A percentile compares a stretch with the other conserved stretches of the same genome.
Evolutionary conservation across 2,113 vertebrate genomes (phyloP).

Genomic region (Ursus arctos): DNA sequence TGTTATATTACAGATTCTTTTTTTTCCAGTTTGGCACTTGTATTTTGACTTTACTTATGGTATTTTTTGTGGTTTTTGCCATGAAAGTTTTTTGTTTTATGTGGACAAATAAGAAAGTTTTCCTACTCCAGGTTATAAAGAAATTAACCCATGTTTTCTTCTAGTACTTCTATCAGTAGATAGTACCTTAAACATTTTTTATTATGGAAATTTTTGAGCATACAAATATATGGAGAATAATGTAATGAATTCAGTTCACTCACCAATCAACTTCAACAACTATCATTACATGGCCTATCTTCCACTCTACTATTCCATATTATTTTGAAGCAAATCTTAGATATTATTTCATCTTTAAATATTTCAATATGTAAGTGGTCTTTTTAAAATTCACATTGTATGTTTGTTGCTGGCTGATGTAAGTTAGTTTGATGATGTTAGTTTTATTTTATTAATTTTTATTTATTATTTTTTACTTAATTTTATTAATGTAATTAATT

Average conservation of each 20-base stretch:
- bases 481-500: conserved; percentile 42
- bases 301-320: background rate
- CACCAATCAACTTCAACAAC: background rate
- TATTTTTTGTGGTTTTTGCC: background rate
- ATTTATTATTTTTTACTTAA: background rate
- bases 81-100: conserved; percentile 2
- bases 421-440: background rate
- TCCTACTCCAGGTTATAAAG: background rate
- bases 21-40: background rate
- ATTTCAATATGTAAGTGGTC: background rate
- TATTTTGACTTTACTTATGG: background rate
- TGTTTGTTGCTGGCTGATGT: conserved; percentile 2
- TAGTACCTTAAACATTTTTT: background rate
- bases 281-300: background rate
- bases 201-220: background rate
- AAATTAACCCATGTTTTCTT: conserved; percentile 10
- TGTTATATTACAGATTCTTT: background rate
- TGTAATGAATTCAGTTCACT: background rate
- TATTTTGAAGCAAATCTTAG: conserved; percentile 11
- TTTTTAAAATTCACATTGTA: conserved; percentile 45
- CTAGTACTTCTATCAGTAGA: background rate
- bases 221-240: background rate
- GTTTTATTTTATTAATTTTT: background rate
- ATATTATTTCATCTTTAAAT: background rate
- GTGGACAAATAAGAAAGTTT: background rate